Base-by-base conservation (phyloP, 2,888 invertebrate species). In the Linyphia triangularis region DNA sequence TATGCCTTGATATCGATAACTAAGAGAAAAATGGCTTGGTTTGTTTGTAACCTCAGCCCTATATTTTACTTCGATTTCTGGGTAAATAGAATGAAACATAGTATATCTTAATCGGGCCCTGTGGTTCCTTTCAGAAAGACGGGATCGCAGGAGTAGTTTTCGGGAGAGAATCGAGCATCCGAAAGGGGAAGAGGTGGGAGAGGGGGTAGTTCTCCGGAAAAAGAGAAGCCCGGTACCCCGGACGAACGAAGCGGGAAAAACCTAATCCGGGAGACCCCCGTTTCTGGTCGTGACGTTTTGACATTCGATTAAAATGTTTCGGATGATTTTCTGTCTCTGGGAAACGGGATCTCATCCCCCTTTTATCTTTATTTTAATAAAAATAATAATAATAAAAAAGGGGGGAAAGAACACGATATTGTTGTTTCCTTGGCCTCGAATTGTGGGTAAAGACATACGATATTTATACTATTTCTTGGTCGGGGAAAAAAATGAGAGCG, bases 281-380 rank as follows among this genome's bases (percentile, higher is more conserved):
- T 73, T 75, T 75, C 86, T 88, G 86, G 59, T 73, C 75, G 65
- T 88, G 86, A 88, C 86, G 73, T 88, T 88, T 88, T 88, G 86
- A 88, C 86, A 88, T 88, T 88, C 86, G 86, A 88, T 88, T 88
- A 88, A 88, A 88, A 88, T 88, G 86, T 81, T 88, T 88, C 86
- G 67, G 81, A 82, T 75, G 81, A 81, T 81, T 81, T 59, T 67
- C 73, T 33, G 73, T 88, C 72, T 57, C 86, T 57, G 57, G 57
- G 86, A 79, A 88, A 82, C 72, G 59, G 63, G 72, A 30, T 69
- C 86, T 40, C 13, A n/a, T n/a, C n/a, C n/a, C n/a, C 57, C 67
- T 70, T 63, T 51, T 78, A 61, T 67, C 70, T 69, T 63, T 85
- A 30, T 65, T 72, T 73, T 63, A 63, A 22, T 24, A 61, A 83